Evolutionary conservation across 2,888 invertebrate genomes (phyloP).

Genomic region (Digitonthophagus gazella): DNA sequence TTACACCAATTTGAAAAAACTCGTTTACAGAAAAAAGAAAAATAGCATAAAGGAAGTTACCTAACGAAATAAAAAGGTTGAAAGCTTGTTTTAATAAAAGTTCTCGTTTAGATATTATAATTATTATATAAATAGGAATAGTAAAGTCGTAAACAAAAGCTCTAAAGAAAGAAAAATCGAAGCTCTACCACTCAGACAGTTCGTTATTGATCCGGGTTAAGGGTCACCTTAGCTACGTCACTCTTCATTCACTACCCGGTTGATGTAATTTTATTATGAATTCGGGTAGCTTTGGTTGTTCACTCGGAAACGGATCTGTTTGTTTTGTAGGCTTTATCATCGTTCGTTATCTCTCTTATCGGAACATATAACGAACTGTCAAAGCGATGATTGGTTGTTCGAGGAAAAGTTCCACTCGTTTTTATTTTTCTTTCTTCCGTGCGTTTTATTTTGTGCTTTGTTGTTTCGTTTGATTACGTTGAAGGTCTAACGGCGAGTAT

Average conservation of each 20-base stretch:
- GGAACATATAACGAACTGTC: not conserved
- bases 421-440: no score
- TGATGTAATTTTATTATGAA: constrained; percentile 17
- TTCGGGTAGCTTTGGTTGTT: not conserved
- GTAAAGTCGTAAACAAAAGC: not conserved
- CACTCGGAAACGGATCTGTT: not conserved
- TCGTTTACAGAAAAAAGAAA: not conserved
- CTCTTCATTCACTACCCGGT: constrained; percentile 29
- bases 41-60: not conserved
- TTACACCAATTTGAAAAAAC: not conserved
- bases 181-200: constrained; percentile 25
- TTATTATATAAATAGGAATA: not conserved
- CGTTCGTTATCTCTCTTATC: not conserved
- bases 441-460: no score
- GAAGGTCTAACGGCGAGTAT: not conserved
- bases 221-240: constrained; percentile 35
- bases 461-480: not conserved
- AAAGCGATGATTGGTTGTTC: not conserved
- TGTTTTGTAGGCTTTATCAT: not conserved
- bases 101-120: no score
- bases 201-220: constrained; percentile 31
- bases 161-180: constrained; percentile 13
- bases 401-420: not conserved
- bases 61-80: no score
- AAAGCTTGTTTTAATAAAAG: not conserved